Conservation (phyloP, 2,797 vertebrate genomes). For the Loris lydekkerianus region DNA sequence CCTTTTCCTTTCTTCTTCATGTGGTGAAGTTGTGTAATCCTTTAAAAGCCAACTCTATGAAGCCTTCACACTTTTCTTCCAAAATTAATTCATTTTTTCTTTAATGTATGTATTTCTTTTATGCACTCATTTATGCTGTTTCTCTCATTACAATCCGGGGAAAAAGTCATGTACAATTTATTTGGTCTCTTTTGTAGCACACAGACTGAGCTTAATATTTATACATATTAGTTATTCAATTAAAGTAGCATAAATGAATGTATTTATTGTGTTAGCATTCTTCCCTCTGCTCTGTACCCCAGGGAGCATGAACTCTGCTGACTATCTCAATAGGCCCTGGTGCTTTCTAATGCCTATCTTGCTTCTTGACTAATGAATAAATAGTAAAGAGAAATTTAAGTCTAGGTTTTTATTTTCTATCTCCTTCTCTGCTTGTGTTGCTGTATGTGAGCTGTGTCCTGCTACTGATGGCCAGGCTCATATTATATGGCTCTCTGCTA, state of each 20-base stretch:
- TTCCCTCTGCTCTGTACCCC: neutral
- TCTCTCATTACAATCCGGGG: neutral
- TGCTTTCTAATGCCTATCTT: neutral
- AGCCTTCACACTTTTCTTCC: neutral
- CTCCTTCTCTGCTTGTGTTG: neutral
- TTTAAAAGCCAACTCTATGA: neutral
- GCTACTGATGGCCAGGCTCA: neutral
- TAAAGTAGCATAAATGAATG: neutral
- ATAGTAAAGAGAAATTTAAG: neutral
- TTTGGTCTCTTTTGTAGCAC: neutral
- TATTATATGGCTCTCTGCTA: neutral
- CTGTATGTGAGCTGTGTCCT: neutral
- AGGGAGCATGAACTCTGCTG: neutral
- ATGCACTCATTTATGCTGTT: neutral
- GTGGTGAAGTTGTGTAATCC: neutral
- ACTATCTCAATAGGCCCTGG: neutral
- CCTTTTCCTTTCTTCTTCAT: neutral
- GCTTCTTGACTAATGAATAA: neutral
- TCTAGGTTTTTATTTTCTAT: neutral
- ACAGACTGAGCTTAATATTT: neutral
- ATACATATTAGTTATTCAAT: neutral
- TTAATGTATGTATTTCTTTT: neutral
- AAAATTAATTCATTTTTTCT: conserved; percentile 30
- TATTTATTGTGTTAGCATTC: neutral
- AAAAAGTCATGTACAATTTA: neutral